Conservation (phyloP, 2,113 vertebrate genomes). For the Prietella phreatophila region DNA sequence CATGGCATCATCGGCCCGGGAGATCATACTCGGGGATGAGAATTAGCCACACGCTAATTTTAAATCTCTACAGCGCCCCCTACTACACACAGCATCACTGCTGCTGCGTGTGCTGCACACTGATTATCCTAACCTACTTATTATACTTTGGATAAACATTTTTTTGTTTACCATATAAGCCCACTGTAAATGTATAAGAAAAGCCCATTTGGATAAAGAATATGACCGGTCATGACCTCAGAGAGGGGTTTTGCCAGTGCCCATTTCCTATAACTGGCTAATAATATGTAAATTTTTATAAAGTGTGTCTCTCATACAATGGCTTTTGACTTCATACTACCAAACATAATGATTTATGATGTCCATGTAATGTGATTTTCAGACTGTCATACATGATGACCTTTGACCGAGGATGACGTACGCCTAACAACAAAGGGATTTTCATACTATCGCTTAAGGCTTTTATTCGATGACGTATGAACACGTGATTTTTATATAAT, state of each 20-base stretch:
- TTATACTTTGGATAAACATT: background rate
- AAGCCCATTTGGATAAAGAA: background rate
- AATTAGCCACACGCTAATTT: conserved; percentile 62
- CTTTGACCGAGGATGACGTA: background rate
- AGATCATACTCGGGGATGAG: conserved; percentile 67
- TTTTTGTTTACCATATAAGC: background rate
- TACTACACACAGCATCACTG: conserved; percentile 43
- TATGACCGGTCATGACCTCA: background rate
- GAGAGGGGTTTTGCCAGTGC: background rate
- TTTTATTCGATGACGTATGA: background rate
- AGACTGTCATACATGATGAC: background rate
- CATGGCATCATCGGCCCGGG: conserved; percentile 59
- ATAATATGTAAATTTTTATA: background rate
- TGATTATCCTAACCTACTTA: conserved; percentile 19
- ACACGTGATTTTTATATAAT: too few relatives aligned
- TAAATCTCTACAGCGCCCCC: conserved; percentile 47
- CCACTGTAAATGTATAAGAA: background rate
- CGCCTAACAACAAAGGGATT: background rate
- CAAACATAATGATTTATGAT: background rate
- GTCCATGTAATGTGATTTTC: background rate
- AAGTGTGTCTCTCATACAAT: background rate
- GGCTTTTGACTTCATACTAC: background rate
- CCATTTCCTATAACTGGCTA: background rate
- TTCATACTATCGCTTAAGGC: too few relatives aligned
- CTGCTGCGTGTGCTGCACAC: conserved; percentile 14